Evolutionary conservation across 2,888 invertebrate species (phyloP), one percentile per base, ranked within the genome.

Genomic region (Nephrotoma flavescens): DNA sequence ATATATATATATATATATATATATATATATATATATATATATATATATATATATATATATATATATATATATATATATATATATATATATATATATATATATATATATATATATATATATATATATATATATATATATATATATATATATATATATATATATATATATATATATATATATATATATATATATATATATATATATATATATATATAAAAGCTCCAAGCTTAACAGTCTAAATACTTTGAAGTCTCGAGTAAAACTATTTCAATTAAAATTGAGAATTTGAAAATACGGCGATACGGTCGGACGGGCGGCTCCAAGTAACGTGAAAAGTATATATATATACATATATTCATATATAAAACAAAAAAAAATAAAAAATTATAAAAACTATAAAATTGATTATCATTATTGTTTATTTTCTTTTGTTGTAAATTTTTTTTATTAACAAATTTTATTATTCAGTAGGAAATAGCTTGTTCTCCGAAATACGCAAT

Each of bases 201-300:
- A 57, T 57, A 57, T 57, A 57, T 57, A 57, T 57, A 57, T 15
- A 57, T 47, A 57, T 57, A 57, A 6, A 57, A 85, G 42, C 85
- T 85, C 87, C 88, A 88, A 88, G 88, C 88, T 89, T 88, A 41
- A 85, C 88, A 88, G 88, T 89, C 90, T 90, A 90, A 88, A 90
- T 89, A 89, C 89, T 89, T 89, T 90, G 90, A 91, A 90, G 90
- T 90, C 90, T 90, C 90, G 89, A 90, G 88, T 89, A 88, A 90
- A 90, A 90, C 91, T 91, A 90, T 86, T 87, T 45, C 15, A 57
- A 57, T 57, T 57, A 57, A 57, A 57, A 57, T 57, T 42, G 87
- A 87, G 87, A 87, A 86, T 85, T 87, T 87, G 44, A 87, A 87
- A 83, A 88, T 89, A 87, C 87, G 85, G 87, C 87, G 87, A 87